Percentiles rank a stretch among this genome's conserved stretches.
phyloP scores from a whole-genome alignment of 2,888 invertebrate genomes.

The Drosophila rellima region DNA sequence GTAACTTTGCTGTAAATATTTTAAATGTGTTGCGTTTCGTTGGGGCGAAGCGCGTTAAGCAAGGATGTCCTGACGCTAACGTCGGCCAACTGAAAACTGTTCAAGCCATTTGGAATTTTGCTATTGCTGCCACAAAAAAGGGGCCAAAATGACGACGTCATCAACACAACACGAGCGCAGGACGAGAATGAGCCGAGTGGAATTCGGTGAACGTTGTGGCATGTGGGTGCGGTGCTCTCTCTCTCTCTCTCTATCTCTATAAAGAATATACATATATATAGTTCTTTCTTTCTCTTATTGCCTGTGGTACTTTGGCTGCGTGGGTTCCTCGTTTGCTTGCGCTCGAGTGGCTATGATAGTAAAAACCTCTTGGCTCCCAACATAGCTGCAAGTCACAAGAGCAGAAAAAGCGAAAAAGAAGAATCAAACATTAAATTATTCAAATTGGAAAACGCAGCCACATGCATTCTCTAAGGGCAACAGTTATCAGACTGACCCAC shows the following conservation, averaged over 20 bases:
- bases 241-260: not conserved
- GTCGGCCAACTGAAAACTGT: constrained; percentile 73
- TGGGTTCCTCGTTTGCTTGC: constrained; percentile 59
- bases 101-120: constrained; percentile 51
- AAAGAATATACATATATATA: not conserved
- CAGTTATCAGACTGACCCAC: constrained; percentile 6
- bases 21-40: constrained; percentile 9
- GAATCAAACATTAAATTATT: constrained; percentile 52
- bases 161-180: constrained; percentile 40
- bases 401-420: constrained; percentile 20
- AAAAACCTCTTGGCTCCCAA: constrained; percentile 75
- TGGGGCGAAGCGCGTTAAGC: constrained; percentile 22
- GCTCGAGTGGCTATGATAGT: constrained; percentile 73
- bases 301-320: constrained; percentile 36
- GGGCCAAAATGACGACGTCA: constrained; percentile 64
- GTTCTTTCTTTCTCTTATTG: constrained; percentile 11
- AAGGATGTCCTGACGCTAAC: constrained; percentile 54
- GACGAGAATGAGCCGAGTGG: constrained; percentile 21
- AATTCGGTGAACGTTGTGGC: constrained; percentile 34
- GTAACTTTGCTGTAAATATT: not conserved
- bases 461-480: constrained; percentile 32
- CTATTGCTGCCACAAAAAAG: constrained; percentile 52
- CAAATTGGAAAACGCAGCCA: constrained; percentile 63
- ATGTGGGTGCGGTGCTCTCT: constrained; percentile 44
- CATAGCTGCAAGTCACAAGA: constrained; percentile 47